phyloP scores from a whole-genome alignment of 1,140 invertebrate species.

The Limonius californicus region DNA sequence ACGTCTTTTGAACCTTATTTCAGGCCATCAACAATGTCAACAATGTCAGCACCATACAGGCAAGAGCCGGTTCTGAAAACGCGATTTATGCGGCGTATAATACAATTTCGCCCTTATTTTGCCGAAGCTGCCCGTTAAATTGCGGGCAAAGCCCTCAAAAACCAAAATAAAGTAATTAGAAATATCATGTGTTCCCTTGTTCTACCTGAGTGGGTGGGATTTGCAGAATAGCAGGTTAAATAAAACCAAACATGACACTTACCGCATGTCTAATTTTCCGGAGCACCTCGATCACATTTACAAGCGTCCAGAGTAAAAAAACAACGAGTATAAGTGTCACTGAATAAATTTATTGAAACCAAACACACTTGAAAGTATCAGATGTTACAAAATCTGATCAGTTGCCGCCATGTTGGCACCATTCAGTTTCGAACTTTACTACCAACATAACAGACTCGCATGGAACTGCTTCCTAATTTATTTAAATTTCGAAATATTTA shows the following conservation, averaged over 20 bases:
- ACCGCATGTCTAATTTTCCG: neutral
- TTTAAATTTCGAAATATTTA: slow-evolving; percentile 4
- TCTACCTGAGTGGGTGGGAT: slow-evolving; percentile 20
- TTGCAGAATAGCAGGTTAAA: neutral
- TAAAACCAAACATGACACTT: neutral
- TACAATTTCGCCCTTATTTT: no score
- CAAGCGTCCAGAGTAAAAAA: slow-evolving; percentile 20
- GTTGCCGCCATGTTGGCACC: slow-evolving; percentile 21
- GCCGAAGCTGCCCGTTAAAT: no score
- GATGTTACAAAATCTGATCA: slow-evolving; percentile 26
- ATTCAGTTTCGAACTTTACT: slow-evolving; percentile 1
- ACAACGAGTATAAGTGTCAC: no score
- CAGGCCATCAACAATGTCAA: slow-evolving; percentile 3
- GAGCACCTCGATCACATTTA: neutral
- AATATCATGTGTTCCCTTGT: slow-evolving; percentile 30
- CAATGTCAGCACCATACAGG: neutral
- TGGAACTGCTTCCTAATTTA: neutral
- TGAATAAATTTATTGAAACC: neutral
- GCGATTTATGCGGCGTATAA: no score
- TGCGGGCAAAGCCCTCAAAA: no score
- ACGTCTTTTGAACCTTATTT: neutral
- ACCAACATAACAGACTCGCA: slow-evolving; percentile 2
- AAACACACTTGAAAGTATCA: neutral
- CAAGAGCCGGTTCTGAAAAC: neutral
- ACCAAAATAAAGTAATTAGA: slow-evolving; percentile 24